These are phyloP conservation scores for Tokudaia tokunoshimensis DNA, from an alignment of 2,797 vertebrate species.

Conservation along the genomic window DNA sequence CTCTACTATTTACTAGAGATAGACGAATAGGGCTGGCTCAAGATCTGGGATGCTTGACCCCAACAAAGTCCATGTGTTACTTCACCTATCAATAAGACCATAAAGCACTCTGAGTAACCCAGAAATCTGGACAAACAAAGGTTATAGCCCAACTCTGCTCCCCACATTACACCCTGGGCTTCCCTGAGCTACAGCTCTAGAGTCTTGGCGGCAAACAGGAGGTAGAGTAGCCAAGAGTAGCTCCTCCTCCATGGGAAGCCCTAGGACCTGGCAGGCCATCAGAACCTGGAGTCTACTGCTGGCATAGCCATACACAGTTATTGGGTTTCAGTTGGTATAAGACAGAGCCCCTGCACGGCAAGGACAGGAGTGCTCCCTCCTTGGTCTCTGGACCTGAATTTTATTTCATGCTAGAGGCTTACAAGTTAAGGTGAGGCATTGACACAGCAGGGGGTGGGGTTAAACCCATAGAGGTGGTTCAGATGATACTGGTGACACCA, in stretches of 20 bases:
- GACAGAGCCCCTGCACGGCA: conserved; percentile 30
- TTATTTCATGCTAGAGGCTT: conserved; percentile 55
- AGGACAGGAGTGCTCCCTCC: conserved; percentile 72
- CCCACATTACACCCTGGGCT: background rate
- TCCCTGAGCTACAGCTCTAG: background rate
- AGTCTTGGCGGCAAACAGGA: background rate
- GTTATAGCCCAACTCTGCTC: background rate
- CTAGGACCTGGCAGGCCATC: conserved; percentile 48
- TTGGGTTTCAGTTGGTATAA: conserved; percentile 63
- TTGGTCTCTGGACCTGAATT: conserved; percentile 22
- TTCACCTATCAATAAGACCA: conserved; percentile 51
- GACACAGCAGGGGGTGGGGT: background rate
- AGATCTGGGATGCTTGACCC: background rate
- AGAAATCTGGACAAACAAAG: background rate
- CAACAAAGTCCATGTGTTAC: background rate
- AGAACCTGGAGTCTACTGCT: conserved; percentile 75
- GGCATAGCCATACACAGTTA: conserved; percentile 62
- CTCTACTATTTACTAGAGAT: conserved; percentile 28
- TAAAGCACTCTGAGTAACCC: background rate
- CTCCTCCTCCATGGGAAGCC: conserved; percentile 70
- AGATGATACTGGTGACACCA: background rate
- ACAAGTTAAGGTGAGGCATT: conserved; percentile 47
- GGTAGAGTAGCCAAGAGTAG: background rate
- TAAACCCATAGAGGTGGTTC: conserved; percentile 26
- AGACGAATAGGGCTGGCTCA: conserved; percentile 2